Percentiles rank a stretch among this genome's conserved stretches.
phyloP scores from a whole-genome alignment of 2,888 invertebrate genomes.

The Tolmerus cingulatus region DNA sequence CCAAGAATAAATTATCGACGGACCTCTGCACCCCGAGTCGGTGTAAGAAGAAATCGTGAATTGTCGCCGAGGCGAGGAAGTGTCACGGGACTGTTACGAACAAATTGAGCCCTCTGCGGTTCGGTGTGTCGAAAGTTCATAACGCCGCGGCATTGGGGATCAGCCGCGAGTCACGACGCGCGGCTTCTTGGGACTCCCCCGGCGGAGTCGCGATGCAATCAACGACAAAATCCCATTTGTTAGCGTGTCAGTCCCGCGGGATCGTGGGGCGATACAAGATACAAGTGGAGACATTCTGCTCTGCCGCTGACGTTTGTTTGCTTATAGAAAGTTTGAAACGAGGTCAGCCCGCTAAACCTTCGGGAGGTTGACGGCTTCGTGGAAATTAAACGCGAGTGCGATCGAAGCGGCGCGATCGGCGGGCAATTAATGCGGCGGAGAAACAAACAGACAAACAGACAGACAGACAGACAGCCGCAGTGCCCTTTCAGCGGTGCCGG shows the following conservation, averaged over 20 bases:
- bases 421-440: background rate
- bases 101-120: conserved; percentile 6
- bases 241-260: conserved; percentile 12
- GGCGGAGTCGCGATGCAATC: conserved; percentile 9
- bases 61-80: background rate
- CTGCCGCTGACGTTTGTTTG: conserved; percentile 11
- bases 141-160: background rate
- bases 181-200: background rate
- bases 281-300: conserved; percentile 18
- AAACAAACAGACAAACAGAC: background rate
- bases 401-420: background rate
- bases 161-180: conserved; percentile 5
- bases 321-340: conserved; percentile 12
- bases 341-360: background rate
- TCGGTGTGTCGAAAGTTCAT: conserved; percentile 21
- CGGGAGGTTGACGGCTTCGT: conserved; percentile 12
- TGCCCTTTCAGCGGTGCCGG: background rate
- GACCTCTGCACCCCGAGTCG: background rate
- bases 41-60: conserved; percentile 16
- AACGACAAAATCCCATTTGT: conserved; percentile 37
- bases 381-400: background rate
- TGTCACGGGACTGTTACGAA: conserved; percentile 4
- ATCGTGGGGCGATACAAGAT: conserved; percentile 26
- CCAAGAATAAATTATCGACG: conserved; percentile 7
- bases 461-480: background rate